Base-by-base conservation (phyloP, 2,113 vertebrate genomes). In the Cryptomyrus ogoouensis region DNA sequence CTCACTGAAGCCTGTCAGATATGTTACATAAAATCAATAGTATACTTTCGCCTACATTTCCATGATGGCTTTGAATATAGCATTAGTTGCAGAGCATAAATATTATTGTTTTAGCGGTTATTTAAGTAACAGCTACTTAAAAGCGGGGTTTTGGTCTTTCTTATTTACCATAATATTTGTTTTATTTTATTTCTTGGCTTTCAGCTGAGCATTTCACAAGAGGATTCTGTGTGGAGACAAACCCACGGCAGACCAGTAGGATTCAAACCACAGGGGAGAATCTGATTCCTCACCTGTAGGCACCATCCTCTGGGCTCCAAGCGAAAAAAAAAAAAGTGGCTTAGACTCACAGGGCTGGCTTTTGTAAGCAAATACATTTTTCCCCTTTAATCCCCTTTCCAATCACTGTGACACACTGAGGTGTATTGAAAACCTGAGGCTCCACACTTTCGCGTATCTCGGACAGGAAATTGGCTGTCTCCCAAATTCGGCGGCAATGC, bases 161-260 rank as follows among this genome's bases (percentile, higher is more conserved):
- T 80, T 42, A 80, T 35, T 42, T 42, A 17, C 46, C 17, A 85
- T 49, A n/a, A 44, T 31, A 70, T 31, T 31, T 4, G 27, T 85
- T 85, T 24, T 49, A 49, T 13, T n/a, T 85, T 13, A 10, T 49
- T 27, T 24, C 83, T 12, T 49, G n/a, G 49, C 62, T 70, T 70
- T 31, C 62, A 27, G 10, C 62, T 31, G 62, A 70, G 10, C 3
- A 5, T 70, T 4, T 70, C 3, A 89, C 44, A 47, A 89, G 31
- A 70, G 44, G 31, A 5, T 35, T n/a, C 88, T 39, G 74, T 35
- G 1, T 6, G 31, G 35, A 31, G 31, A 12, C 21, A 58, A 52
- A 93, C 93, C 93, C 15, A 53, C 35, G 90, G 46, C 66, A 77
- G 13, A 39, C 1, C 62, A 27, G 49, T 24, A 49, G 15, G 66